phyloP scores from a whole-genome alignment of 2,888 invertebrate genomes.

The Scaptomyza flava region DNA sequence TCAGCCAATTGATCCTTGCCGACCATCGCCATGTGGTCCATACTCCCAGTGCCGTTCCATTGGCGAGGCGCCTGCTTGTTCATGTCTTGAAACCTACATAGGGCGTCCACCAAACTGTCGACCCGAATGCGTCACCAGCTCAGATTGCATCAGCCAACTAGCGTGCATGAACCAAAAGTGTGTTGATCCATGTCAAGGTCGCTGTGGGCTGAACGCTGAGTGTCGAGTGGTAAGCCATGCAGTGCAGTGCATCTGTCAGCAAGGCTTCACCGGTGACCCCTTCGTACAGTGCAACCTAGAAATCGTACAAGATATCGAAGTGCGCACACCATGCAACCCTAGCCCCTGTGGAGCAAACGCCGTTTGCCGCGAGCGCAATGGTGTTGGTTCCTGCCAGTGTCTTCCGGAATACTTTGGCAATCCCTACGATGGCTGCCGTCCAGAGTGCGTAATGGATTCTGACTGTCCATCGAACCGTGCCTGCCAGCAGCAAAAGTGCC shows the following conservation, averaged over 20 bases:
- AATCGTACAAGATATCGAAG: constrained; percentile 82
- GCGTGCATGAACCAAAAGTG: constrained; percentile 92
- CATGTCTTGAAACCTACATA: constrained; percentile 88
- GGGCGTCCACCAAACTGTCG: constrained; percentile 91
- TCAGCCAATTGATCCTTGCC: constrained; percentile 88
- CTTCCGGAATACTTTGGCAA: constrained; percentile 90
- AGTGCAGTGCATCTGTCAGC: constrained; percentile 88
- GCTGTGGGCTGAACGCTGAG: constrained; percentile 90
- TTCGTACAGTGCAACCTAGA: constrained; percentile 87
- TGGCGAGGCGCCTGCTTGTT: constrained; percentile 89
- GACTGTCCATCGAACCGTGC: constrained; percentile 90
- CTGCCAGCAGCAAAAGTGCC: constrained; percentile 90
- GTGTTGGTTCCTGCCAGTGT: constrained; percentile 89
- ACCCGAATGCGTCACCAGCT: constrained; percentile 92
- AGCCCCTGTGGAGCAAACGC: constrained; percentile 90
- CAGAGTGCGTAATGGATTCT: constrained; percentile 90
- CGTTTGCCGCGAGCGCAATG: constrained; percentile 88
- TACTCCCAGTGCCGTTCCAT: constrained; percentile 89
- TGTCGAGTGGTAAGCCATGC: constrained; percentile 91
- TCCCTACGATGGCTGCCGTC: constrained; percentile 91
- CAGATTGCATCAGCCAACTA: constrained; percentile 88
- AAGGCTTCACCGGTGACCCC: constrained; percentile 90
- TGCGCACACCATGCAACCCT: constrained; percentile 87
- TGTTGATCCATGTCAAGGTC: constrained; percentile 89
- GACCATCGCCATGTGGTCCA: constrained; percentile 92